Evolutionary conservation across 2,113 vertebrate species (phyloP).

Genomic region (Bambusicola thoracicus): DNA sequence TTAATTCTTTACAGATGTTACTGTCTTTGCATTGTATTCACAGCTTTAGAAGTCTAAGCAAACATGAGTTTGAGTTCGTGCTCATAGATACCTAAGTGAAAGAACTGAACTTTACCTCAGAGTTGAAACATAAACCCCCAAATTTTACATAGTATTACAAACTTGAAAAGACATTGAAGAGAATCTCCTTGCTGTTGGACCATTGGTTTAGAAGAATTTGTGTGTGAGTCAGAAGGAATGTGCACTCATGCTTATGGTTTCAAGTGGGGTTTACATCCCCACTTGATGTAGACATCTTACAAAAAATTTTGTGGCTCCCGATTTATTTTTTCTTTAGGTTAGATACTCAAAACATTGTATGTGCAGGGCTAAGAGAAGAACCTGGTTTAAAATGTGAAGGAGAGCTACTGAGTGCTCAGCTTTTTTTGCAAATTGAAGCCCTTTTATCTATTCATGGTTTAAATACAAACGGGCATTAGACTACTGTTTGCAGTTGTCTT

Average conservation of each 20-base stretch:
- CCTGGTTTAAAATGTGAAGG: not conserved
- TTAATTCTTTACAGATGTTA: not conserved
- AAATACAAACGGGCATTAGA: not conserved
- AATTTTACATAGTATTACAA: not conserved
- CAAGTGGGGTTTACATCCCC: too few relatives aligned
- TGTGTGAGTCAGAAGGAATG: not conserved
- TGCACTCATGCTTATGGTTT: not conserved
- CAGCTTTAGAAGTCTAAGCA: not conserved
- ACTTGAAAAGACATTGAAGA: not conserved
- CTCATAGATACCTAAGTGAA: not conserved
- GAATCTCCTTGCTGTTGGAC: not conserved
- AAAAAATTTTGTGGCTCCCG: not conserved
- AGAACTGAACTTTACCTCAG: not conserved
- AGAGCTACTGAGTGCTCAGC: not conserved
- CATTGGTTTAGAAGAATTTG: not conserved
- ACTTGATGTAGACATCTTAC: not conserved
- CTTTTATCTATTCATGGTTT: not conserved
- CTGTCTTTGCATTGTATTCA: not conserved
- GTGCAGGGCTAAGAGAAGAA: not conserved
- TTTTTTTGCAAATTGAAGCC: not conserved
- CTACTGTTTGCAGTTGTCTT: not conserved
- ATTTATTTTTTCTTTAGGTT: not conserved
- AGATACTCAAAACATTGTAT: not conserved
- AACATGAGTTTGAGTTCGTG: not conserved
- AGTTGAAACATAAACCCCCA: not conserved